Percentiles rank a stretch among this genome's conserved stretches.
Conservation (phyloP, 2,888 invertebrate genomes). For the Caenorhabditis macrosperma region DNA sequence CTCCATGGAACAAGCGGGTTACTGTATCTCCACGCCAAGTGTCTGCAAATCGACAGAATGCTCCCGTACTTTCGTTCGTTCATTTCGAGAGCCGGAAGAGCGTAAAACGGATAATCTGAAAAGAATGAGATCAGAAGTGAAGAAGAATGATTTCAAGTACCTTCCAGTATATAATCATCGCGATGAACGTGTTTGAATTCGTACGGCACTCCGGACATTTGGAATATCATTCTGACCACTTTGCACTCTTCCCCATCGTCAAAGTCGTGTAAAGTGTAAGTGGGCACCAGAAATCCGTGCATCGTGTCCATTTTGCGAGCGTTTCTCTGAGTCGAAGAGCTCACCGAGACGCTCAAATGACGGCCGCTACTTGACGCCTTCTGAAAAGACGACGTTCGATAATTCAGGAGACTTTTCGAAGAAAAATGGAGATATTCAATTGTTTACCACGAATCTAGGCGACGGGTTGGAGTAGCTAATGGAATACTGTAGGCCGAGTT, state of each 20-base stretch:
- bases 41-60: slow-evolving; percentile 69
- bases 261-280: slow-evolving; percentile 63
- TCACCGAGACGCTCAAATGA: slow-evolving; percentile 54
- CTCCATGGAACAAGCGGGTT: not conserved
- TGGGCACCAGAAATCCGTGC: slow-evolving; percentile 59
- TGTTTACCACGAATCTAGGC: slow-evolving; percentile 53
- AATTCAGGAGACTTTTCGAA: too few relatives aligned
- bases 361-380: slow-evolving; percentile 51
- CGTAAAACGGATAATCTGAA: slow-evolving; percentile 69
- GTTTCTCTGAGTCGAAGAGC: slow-evolving; percentile 36
- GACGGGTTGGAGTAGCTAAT: slow-evolving; percentile 17
- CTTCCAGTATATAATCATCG: slow-evolving; percentile 65
- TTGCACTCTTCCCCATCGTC: slow-evolving; percentile 66
- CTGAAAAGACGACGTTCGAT: slow-evolving; percentile 36
- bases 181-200: slow-evolving; percentile 63
- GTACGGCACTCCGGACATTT: slow-evolving; percentile 62
- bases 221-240: slow-evolving; percentile 69
- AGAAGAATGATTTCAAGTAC: slow-evolving; percentile 16
- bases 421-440: not conserved
- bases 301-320: slow-evolving; percentile 34
- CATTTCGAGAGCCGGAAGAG: slow-evolving; percentile 69
- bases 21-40: slow-evolving; percentile 73
- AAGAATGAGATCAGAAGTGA: not conserved
- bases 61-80: slow-evolving; percentile 65
- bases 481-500: slow-evolving; percentile 35